These are phyloP conservation scores for Lytechinus variegatus DNA, from an alignment of 35 echinoderm and acorn worm species.

Conservation along the genomic window DNA sequence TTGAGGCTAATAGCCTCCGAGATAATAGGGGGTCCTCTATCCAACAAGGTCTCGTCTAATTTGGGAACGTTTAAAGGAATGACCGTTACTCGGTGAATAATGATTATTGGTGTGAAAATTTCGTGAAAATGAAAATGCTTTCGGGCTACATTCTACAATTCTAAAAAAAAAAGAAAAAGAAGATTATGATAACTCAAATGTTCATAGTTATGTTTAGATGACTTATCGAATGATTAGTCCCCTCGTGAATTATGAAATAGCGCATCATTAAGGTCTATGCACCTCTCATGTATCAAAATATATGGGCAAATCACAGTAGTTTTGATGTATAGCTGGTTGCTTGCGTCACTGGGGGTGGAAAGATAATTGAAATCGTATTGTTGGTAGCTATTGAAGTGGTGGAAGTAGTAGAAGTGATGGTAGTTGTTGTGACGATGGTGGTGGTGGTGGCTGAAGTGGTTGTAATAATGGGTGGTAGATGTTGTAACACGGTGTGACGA, in stretches of 20 bases:
- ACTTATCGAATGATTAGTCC: no score
- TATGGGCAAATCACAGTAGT: background rate
- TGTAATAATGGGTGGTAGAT: no score
- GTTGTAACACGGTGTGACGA: no score
- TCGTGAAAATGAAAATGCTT: background rate
- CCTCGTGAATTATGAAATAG: no score
- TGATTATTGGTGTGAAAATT: background rate
- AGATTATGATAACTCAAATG: no score
- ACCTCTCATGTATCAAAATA: no score
- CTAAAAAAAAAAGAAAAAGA: no score
- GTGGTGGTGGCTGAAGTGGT: background rate
- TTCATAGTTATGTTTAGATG: no score
- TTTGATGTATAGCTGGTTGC: background rate
- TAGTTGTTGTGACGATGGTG: background rate
- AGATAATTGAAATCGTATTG: background rate
- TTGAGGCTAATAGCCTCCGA: background rate
- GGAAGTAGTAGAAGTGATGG: background rate
- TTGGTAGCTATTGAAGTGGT: background rate
- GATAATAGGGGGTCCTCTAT: background rate
- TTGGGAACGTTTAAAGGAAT: background rate
- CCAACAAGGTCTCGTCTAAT: conserved; percentile 24
- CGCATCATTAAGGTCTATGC: no score
- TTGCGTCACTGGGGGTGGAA: background rate
- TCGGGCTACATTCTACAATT: no score
- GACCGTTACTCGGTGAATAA: background rate